A percentile compares a stretch with the other conserved stretches of the same genome.
phyloP scores from a whole-genome alignment of 2,113 vertebrate species.

The Pristiophorus japonicus region DNA sequence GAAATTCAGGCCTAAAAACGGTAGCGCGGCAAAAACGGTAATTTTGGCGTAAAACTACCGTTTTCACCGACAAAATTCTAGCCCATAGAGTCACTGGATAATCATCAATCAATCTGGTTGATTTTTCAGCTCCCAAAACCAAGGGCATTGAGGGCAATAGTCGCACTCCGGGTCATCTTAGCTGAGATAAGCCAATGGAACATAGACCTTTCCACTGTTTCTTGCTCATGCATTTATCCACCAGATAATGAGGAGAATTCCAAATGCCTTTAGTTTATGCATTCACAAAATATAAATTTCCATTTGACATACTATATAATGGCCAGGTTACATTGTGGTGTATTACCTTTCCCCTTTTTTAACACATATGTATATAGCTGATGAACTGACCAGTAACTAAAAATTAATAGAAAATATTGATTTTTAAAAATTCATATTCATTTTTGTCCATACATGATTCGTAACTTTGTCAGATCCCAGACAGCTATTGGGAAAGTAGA shows the following conservation, averaged over 20 bases:
- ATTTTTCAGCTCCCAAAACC: neutral
- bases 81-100: neutral
- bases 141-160: neutral
- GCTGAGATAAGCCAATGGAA: neutral
- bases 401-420: constrained; percentile 17
- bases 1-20: too few species aligned
- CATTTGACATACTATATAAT: neutral
- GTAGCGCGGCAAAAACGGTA: too few species aligned
- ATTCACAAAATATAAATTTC: neutral
- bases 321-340: too few species aligned
- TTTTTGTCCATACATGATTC: neutral
- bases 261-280: neutral
- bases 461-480: neutral
- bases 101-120: neutral
- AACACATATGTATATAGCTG: neutral
- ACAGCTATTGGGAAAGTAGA: neutral
- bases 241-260: neutral
- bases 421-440: neutral
- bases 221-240: neutral
- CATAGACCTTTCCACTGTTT: neutral
- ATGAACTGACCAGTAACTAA: neutral
- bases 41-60: too few species aligned
- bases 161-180: neutral
- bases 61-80: too few species aligned
- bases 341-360: neutral